Evolutionary conservation across 2,797 vertebrate genomes (phyloP), one percentile per base, ranked within the genome.

Genomic region (Syngnathus acus): DNA sequence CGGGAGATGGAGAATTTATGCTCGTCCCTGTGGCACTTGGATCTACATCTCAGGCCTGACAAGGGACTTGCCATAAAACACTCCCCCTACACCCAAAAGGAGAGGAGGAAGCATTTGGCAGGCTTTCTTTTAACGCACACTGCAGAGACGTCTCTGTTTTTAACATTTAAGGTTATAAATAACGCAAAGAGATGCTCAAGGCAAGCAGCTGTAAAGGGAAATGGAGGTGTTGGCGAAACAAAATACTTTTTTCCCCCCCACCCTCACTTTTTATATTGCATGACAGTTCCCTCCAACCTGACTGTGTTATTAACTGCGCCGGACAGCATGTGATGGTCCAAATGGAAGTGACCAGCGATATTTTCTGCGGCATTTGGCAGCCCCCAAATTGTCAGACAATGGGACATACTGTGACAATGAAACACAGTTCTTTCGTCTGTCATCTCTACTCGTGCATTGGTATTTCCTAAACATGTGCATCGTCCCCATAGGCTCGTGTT

Each of bases 271-370:
- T 83, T 62, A 37, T 85, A 81, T 85, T 79, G 77, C 70, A 37
- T 57, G 67, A 72, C 65, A 72, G 73, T 72, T 80, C 72, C 72
- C 71, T 81, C 68, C 66, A 73, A 77, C 77, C 75, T 64, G 70
- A 70, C 73, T 71, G 70, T 73, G 82, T 82, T 86, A 87, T 87
- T 87, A 83, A 84, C 81, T 80, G 77, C 55, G 37, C 51, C 2
- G 63, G 78, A 77, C 80, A 77, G 84, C 66, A 89, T 84, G 82
- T 75, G 73, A 57, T 60, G 76, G 83, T 87, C 82, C 88, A 89
- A 89, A 89, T 89, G 85, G 85, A 89, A 87, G 83, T 90, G 89
- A 90, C 89, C 86, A 45, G 81, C 86, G 84, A 90, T 87, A 82
- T 91, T 90, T 88, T 79, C 83, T 76, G 80, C 83, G 80, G 85